A percentile compares a stretch with the other conserved stretches of the same genome.
Conservation (phyloP, 2,888 invertebrate genomes). For the Calephelis perditalis region DNA sequence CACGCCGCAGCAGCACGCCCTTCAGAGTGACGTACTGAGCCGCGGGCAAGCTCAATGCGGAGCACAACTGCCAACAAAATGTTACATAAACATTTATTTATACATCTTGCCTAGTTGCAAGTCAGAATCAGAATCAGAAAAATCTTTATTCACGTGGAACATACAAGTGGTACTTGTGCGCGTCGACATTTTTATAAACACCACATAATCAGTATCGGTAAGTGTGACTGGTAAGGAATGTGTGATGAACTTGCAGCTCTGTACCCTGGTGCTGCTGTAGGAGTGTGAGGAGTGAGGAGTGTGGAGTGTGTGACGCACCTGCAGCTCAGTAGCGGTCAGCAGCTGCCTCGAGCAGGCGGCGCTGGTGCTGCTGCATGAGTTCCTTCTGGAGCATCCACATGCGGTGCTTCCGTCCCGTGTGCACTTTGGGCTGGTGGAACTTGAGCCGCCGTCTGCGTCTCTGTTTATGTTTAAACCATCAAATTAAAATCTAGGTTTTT, state of each 20-base stretch:
- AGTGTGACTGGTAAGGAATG: not conserved
- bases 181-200: too few species aligned
- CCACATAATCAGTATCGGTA: too few species aligned
- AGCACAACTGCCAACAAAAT: slow-evolving; percentile 79
- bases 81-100: not conserved
- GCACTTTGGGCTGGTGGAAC: slow-evolving; percentile 92
- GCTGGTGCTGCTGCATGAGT: slow-evolving; percentile 73
- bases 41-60: slow-evolving; percentile 87
- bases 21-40: slow-evolving; percentile 94
- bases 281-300: slow-evolving; percentile 36
- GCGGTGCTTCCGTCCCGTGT: slow-evolving; percentile 84
- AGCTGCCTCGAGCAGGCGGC: slow-evolving; percentile 77
- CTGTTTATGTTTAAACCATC: slow-evolving; percentile 46
- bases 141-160: too few species aligned
- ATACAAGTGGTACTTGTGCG: too few species aligned
- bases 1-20: slow-evolving; percentile 87
- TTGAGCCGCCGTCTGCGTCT: slow-evolving; percentile 87
- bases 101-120: too few species aligned
- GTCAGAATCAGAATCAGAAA: too few species aligned
- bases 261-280: slow-evolving; percentile 76
- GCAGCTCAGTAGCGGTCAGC: slow-evolving; percentile 82
- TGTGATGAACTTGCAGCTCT: slow-evolving; percentile 79
- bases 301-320: slow-evolving; percentile 54
- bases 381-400: slow-evolving; percentile 81
- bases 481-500: too few species aligned